Percentiles rank a stretch among this genome's conserved stretches.
These are phyloP conservation scores for Macrobrachium rosenbergii DNA, from an alignment of 1,140 invertebrate genomes.

Conservation along the genomic window DNA sequence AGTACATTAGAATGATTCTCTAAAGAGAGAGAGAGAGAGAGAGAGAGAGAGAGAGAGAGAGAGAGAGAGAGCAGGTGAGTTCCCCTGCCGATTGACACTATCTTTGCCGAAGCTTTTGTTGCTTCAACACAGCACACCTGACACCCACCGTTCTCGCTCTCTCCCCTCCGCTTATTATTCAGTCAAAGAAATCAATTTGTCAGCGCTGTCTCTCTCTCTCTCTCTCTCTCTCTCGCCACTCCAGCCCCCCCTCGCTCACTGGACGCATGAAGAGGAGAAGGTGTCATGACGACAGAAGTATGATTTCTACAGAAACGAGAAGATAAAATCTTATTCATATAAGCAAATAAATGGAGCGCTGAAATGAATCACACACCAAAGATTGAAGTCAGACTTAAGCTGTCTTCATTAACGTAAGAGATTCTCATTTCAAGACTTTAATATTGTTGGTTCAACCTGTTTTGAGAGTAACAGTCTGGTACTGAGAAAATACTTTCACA, in stretches of 20 bases:
- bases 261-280: background rate
- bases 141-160: background rate
- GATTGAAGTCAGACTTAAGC: no score
- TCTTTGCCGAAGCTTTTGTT: background rate
- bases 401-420: no score
- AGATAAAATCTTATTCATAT: no score
- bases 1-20: no score
- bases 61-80: conserved; percentile 27
- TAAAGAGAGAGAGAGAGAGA: conserved; percentile 24
- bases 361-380: no score
- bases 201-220: background rate
- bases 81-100: background rate
- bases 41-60: conserved; percentile 33
- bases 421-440: no score
- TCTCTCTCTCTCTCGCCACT: conserved; percentile 3
- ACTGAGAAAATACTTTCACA: no score
- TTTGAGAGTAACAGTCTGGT: no score
- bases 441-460: no score
- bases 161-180: conserved; percentile 20
- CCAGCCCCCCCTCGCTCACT: background rate
- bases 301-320: no score
- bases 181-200: conserved; percentile 51
- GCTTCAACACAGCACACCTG: background rate
- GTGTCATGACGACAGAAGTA: background rate
- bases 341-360: no score